These are phyloP conservation scores for Eupeodes latifasciatus DNA, from an alignment of 2,888 invertebrate species.

Conservation along the genomic window DNA sequence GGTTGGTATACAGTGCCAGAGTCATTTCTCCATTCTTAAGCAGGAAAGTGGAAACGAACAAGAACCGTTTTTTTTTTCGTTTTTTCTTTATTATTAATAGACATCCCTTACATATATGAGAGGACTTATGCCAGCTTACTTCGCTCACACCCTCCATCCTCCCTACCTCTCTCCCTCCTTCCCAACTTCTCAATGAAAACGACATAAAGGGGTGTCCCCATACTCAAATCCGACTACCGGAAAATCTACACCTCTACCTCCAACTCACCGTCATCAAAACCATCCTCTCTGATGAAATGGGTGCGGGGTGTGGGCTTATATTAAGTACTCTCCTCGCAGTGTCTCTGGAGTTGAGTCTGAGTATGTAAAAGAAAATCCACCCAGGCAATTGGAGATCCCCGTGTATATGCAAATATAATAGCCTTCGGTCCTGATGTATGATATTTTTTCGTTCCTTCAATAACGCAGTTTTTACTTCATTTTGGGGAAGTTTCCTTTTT, in stretches of 20 bases:
- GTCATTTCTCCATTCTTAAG: slow-evolving; percentile 35
- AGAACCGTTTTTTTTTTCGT: slow-evolving; percentile 59
- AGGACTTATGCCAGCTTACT: slow-evolving; percentile 59
- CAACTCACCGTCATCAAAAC: not conserved
- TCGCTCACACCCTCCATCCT: not conserved
- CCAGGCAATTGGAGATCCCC: slow-evolving; percentile 62
- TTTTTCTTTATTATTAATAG: slow-evolving; percentile 67
- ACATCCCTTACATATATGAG: slow-evolving; percentile 64
- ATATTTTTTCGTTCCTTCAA: slow-evolving; percentile 35
- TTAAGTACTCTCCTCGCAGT: slow-evolving; percentile 9
- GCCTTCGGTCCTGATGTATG: slow-evolving; percentile 37
- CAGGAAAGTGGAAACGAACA: slow-evolving; percentile 51
- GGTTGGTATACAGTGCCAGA: not conserved
- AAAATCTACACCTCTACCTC: slow-evolving; percentile 40
- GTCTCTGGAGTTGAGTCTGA: slow-evolving; percentile 40
- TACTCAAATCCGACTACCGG: slow-evolving; percentile 23
- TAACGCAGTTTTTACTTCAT: slow-evolving; percentile 51
- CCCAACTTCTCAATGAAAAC: not conserved
- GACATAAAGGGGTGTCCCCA: slow-evolving; percentile 11
- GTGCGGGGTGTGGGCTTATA: not conserved
- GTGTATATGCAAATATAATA: slow-evolving; percentile 40
- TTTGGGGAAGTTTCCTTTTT: not conserved
- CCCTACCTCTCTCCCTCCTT: too few relatives aligned
- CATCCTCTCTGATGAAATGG: not conserved
- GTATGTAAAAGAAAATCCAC: slow-evolving; percentile 52